Evolutionary conservation across 2,113 vertebrate genomes (phyloP), one percentile per base, ranked within the genome.

Genomic region (Plecturocebus donacophilus): DNA sequence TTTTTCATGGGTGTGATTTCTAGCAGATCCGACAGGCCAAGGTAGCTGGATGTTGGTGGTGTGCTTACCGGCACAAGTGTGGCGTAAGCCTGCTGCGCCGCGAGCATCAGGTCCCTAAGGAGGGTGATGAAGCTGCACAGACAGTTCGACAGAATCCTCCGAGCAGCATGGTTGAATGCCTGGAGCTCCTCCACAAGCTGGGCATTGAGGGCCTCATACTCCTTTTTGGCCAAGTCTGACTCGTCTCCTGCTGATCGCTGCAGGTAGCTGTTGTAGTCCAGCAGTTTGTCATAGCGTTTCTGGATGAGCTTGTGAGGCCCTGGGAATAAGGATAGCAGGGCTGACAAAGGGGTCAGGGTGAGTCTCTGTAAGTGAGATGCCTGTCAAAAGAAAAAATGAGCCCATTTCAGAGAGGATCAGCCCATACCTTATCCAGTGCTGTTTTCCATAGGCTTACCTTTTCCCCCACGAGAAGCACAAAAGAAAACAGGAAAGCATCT

Each of bases 251-350:
- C 96, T 11, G 99, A 98, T 97, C 98, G 99, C 97, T 99, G 99
- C 77, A 99, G 98, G 95, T 87, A 99, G 98, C 99, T 99, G 98
- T 99, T 99, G 96, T 99, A 99, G 98, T 99, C 99, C 90, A 99
- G 98, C 76, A 99, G 95, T 97, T 99, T 99, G 98, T 99, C 99
- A 4, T 99, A 99, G 77, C 99, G 99, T 97, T 99, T 99, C 98
- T 99, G 99, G 97, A 99, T 99, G 93, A 99, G 99, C 98, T 99
- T 99, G 98, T 99, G 99, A 3, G 99, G 99, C 35, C 99, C 99
- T 0, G 99, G 96, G 96, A 99, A 99, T 96, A 99, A 99, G 97
- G 99, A 97, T 87, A 99, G 99, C 58, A 99, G 98, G 5, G 98
- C 98, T 19, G 98, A 98, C 86, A 99, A 99, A 0, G 99, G 99